Evolutionary conservation across 2,888 invertebrate species (phyloP).

Genomic region (Caenorhabditis sp.): DNA sequence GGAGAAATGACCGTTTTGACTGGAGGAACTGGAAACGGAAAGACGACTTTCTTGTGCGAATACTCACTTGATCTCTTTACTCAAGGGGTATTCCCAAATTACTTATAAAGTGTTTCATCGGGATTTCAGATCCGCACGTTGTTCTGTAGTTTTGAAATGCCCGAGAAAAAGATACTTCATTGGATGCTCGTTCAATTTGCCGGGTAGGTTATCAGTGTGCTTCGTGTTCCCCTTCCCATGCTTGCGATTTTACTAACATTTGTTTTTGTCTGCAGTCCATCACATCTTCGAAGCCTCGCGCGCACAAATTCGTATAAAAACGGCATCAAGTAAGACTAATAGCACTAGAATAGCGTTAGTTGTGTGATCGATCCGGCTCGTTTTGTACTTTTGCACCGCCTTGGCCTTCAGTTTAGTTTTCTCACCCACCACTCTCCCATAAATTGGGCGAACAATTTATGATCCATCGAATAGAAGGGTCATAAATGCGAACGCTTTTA

Average conservation of each 20-base stretch:
- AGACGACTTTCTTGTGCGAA: slow-evolving; percentile 79
- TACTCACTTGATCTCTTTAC: slow-evolving; percentile 76
- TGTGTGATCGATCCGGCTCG: slow-evolving; percentile 1
- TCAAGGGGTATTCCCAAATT: slow-evolving; percentile 71
- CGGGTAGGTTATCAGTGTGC: slow-evolving; percentile 68
- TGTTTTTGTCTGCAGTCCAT: slow-evolving; percentile 70
- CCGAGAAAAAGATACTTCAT: slow-evolving; percentile 77
- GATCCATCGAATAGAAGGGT: neutral
- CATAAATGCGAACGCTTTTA: slow-evolving; percentile 38
- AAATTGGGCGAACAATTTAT: slow-evolving; percentile 3
- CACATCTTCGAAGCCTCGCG: slow-evolving; percentile 76
- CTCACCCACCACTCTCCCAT: neutral
- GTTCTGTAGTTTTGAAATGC: slow-evolving; percentile 79
- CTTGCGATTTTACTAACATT: slow-evolving; percentile 55
- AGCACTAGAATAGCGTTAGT: slow-evolving; percentile 5
- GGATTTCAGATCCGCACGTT: slow-evolving; percentile 74
- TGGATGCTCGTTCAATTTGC: slow-evolving; percentile 79
- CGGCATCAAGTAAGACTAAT: slow-evolving; percentile 75
- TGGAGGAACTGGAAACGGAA: slow-evolving; percentile 77
- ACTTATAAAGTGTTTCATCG: neutral
- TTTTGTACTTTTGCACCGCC: slow-evolving; percentile 2
- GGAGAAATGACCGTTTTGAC: slow-evolving; percentile 77
- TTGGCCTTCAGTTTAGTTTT: too few relatives aligned
- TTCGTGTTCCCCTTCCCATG: slow-evolving; percentile 6
- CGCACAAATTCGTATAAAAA: slow-evolving; percentile 76